These are phyloP conservation scores for Eriocheir sinensis DNA, from an alignment of 1,140 invertebrate species.

Conservation along the genomic window DNA sequence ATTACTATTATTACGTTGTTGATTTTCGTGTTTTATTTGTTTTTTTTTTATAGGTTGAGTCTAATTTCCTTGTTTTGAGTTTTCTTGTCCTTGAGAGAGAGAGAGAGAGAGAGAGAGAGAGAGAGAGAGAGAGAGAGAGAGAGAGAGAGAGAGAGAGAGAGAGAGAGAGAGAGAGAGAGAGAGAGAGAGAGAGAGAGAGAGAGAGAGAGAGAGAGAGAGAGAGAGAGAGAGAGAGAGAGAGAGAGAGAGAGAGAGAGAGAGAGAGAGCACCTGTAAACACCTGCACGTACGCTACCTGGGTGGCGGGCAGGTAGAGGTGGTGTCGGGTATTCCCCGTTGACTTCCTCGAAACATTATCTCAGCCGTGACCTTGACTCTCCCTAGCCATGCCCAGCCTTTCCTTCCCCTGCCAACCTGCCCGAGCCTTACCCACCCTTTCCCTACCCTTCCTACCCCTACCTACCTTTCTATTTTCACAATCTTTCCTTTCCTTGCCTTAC, in stretches of 20 bases:
- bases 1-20: background rate
- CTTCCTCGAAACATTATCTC: no score
- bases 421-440: no score
- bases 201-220: slow-evolving; percentile 26
- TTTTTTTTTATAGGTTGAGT: background rate
- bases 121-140: slow-evolving; percentile 31
- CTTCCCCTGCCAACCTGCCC: no score
- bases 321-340: background rate
- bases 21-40: background rate
- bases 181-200: slow-evolving; percentile 41
- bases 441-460: no score
- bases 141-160: slow-evolving; percentile 41
- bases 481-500: no score
- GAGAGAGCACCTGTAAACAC: background rate
- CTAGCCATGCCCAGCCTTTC: no score
- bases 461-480: no score
- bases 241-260: slow-evolving; percentile 2
- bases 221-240: slow-evolving; percentile 41
- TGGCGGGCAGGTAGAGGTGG: background rate
- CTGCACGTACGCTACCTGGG: no score
- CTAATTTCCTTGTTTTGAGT: background rate
- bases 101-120: background rate
- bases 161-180: slow-evolving; percentile 5
- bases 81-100: slow-evolving; percentile 5
- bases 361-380: no score